Percentiles rank a stretch among this genome's conserved stretches.
Conservation (phyloP, 2,888 invertebrate genomes). For the Helobdella robusta region DNA sequence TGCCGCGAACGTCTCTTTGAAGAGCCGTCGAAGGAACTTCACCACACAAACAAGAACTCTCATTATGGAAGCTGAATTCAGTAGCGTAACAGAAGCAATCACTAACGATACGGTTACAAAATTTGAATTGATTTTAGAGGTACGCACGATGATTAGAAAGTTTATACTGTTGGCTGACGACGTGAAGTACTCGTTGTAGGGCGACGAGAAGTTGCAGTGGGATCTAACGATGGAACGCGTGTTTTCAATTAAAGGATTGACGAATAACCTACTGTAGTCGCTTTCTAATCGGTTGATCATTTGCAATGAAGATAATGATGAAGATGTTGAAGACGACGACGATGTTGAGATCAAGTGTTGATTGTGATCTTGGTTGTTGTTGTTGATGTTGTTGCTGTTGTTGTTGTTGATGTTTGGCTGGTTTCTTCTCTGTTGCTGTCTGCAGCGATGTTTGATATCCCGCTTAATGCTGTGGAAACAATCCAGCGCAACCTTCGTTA, state of each 20-base stretch:
- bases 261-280: conserved; percentile 4
- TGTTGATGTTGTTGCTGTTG: conserved; percentile 20
- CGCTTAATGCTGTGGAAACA: conserved; percentile 22
- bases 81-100: too few relatives aligned
- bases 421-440: too few relatives aligned
- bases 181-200: conserved; percentile 18
- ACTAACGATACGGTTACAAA: too few relatives aligned
- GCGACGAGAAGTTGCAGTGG: conserved; percentile 10
- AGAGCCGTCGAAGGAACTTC: too few relatives aligned
- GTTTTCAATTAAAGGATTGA: conserved; percentile 16
- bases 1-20: too few relatives aligned
- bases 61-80: too few relatives aligned
- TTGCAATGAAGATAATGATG: background rate
- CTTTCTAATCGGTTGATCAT: background rate
- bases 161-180: conserved; percentile 10
- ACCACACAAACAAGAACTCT: too few relatives aligned
- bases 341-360: conserved; percentile 7
- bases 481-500: conserved; percentile 17
- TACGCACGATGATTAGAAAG: too few relatives aligned
- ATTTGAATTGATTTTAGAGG: too few relatives aligned
- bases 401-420: too few relatives aligned
- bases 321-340: background rate
- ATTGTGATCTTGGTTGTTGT: background rate
- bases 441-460: conserved; percentile 11
- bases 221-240: conserved; percentile 11